Evolutionary conservation across 2,888 invertebrate species (phyloP), one percentile per base, ranked within the genome.

Genomic region (Selenia dentaria): DNA sequence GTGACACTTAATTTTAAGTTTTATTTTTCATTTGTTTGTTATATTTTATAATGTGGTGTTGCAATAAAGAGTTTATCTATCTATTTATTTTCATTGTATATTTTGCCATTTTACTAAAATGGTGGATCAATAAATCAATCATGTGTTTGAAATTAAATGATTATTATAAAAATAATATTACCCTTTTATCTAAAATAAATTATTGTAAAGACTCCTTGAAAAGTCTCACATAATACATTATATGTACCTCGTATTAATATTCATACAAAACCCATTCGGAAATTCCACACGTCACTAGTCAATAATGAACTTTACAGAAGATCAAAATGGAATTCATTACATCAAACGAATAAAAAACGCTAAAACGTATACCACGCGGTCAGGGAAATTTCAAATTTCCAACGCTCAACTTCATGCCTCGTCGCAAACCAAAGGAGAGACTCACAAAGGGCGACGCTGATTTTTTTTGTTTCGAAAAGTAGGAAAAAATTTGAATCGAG

Each of bases 381-480:
- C 74, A 72, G 70, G 64, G 67, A 63, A 79, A 78, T 80, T 79
- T 80, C 62, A 62, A 79, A 78, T 80, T 79, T 80, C 62, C 63
- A 59, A 74, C 74, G 83, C 75, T 79, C 80, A 84, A 87, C 85
- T 87, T 84, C 74, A 80, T 79, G 76, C 76, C 69, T 71, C 71
- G 71, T 55, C 64, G 75, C 79, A 83, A 86, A 76, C 74, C 81
- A 83, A 84, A 85, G 79, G 81, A 84, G 79, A 84, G 75, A 12
- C 79, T 80, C 69, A 66, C 75, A 88, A 87, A 86, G 84, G 83
- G 70, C 63, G 64, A 48, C 67, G 74, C 65, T 74, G 69, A 72
- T 70, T 77, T 83, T 57, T 81, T 84, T 82, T 81, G 74, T 81
- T 84, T 78, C 64, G 67, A 72, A 79, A 72, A 75, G 73, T 77